Percentiles rank a stretch among this genome's conserved stretches.
phyloP scores from a whole-genome alignment of 2,888 invertebrate species.

The Urechis unicinctus region DNA sequence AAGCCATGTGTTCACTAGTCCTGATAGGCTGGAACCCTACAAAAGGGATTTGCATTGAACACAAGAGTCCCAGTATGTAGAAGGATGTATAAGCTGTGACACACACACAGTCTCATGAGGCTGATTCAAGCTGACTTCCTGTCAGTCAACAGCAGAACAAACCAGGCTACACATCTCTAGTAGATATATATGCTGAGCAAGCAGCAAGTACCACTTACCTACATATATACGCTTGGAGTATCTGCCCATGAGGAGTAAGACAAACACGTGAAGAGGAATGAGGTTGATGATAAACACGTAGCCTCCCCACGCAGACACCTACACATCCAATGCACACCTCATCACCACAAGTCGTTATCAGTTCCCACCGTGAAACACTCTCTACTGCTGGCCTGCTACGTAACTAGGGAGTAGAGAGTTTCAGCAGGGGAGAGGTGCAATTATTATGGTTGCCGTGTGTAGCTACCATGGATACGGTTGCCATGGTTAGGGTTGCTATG shows the following conservation, averaged over 20 bases:
- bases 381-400: no score
- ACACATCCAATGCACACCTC: background rate
- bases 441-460: no score
- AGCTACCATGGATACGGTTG: no score
- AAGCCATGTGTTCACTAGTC: constrained; percentile 99
- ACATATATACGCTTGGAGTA: constrained; percentile 84
- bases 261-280: constrained; percentile 96
- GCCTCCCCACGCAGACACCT: constrained; percentile 99
- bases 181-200: no score
- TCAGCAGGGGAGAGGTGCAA: no score
- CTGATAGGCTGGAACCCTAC: constrained; percentile 95
- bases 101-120: constrained; percentile 5
- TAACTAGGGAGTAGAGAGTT: no score
- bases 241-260: constrained; percentile 81
- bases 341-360: background rate
- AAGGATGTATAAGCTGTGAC: constrained; percentile 86
- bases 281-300: constrained; percentile 99
- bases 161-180: no score
- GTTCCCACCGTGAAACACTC: no score
- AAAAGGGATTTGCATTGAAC: constrained; percentile 85
- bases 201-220: no score
- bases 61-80: constrained; percentile 86
- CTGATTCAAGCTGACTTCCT: no score
- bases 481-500: no score
- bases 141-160: no score